Conservation (phyloP, 2,888 invertebrate species). For the Philonicus albiceps region DNA sequence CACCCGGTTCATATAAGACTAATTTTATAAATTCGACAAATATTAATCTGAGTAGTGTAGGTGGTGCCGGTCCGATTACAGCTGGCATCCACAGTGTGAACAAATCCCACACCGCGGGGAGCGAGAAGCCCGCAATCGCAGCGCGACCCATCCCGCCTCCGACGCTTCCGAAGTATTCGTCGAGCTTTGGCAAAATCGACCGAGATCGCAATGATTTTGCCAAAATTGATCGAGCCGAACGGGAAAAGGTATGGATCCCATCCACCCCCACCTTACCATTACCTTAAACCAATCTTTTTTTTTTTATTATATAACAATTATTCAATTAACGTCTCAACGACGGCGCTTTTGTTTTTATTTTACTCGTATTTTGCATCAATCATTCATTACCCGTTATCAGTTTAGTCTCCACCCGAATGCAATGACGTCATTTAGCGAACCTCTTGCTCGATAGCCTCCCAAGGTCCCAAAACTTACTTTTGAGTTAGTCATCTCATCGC, state of each 20-base stretch:
- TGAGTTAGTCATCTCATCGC: not conserved
- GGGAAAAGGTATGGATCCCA: conserved; percentile 53
- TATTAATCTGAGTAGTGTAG: conserved; percentile 53
- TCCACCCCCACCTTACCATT: not conserved
- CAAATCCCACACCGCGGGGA: conserved; percentile 51
- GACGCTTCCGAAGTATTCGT: conserved; percentile 80
- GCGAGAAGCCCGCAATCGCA: conserved; percentile 60
- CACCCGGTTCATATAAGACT: conserved; percentile 55
- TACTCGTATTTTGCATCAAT: not conserved
- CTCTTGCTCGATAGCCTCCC: not conserved
- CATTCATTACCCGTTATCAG: not conserved
- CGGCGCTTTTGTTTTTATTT: not conserved
- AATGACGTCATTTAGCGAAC: conserved; percentile 38
- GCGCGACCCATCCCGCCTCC: conserved; percentile 79
- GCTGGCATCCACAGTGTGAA: conserved; percentile 55
- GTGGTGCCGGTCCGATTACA: conserved; percentile 49
- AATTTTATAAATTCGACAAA: conserved; percentile 53
- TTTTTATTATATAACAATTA: not conserved
- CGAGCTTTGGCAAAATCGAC: conserved; percentile 74
- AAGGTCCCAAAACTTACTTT: not conserved
- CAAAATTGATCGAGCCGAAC: conserved; percentile 54
- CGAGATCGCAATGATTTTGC: conserved; percentile 66
- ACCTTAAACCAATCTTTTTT: not conserved
- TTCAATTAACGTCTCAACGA: not conserved
- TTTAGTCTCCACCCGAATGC: conserved; percentile 21